Evolutionary conservation across 2,888 invertebrate genomes (phyloP).

Genomic region (Caenorhabditis sulstoni): DNA sequence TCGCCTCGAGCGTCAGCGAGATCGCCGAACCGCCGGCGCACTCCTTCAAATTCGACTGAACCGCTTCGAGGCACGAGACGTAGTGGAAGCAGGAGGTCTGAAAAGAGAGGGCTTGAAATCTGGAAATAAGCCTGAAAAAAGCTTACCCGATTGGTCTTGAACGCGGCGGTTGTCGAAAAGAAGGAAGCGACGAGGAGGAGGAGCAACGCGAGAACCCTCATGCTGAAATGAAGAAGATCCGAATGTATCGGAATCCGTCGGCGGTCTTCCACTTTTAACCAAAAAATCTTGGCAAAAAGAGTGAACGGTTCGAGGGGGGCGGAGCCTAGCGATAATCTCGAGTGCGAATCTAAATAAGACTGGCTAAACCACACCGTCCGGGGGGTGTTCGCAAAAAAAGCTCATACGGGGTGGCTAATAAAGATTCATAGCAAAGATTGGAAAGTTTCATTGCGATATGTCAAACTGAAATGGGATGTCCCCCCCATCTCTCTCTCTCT

Average conservation of each 20-base stretch:
- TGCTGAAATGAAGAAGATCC: not conserved
- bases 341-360: constrained; percentile 17
- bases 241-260: too few species aligned
- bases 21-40: constrained; percentile 66
- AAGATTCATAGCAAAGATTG: too few species aligned
- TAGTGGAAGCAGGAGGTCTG: constrained; percentile 69
- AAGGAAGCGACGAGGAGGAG: constrained; percentile 29
- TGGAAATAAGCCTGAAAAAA: not conserved
- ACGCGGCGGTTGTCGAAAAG: constrained; percentile 13
- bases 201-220: constrained; percentile 25
- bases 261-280: not conserved
- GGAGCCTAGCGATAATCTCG: constrained; percentile 11
- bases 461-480: too few species aligned
- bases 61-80: constrained; percentile 62
- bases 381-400: too few species aligned
- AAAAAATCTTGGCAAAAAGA: not conserved
- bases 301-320: too few species aligned
- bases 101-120: constrained; percentile 5
- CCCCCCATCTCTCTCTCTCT: too few species aligned
- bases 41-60: constrained; percentile 62
- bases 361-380: too few species aligned
- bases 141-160: constrained; percentile 52
- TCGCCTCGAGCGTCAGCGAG: constrained; percentile 61
- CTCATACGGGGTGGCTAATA: too few species aligned
- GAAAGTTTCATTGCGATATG: too few species aligned